These are phyloP conservation scores for Tetrax tetrax DNA, from an alignment of 2,113 vertebrate genomes.

Conservation along the genomic window DNA sequence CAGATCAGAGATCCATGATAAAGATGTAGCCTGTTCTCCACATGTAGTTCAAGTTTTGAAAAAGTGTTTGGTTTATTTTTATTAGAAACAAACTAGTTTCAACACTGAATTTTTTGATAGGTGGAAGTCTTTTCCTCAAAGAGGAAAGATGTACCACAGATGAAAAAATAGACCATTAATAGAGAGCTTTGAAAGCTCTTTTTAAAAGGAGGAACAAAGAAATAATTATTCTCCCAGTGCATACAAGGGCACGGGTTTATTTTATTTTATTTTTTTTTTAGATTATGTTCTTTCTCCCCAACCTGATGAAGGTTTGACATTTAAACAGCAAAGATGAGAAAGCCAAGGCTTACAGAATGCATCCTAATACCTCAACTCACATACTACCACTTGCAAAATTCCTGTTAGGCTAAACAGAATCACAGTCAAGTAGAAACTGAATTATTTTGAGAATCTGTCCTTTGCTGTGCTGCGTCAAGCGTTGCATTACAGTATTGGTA, in stretches of 20 bases:
- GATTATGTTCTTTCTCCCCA: background rate
- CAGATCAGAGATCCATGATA: background rate
- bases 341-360: background rate
- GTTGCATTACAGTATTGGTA: background rate
- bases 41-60: background rate
- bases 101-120: background rate
- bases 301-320: background rate
- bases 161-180: background rate
- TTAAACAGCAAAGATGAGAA: background rate
- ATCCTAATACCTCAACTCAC: background rate
- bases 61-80: background rate
- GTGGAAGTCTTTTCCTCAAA: background rate
- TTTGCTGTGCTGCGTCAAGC: background rate
- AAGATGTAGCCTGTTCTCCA: background rate
- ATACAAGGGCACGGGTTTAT: background rate
- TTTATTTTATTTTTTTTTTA: background rate
- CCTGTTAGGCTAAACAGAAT: background rate
- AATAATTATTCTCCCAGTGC: background rate
- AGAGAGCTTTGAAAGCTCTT: background rate
- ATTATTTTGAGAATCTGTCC: background rate
- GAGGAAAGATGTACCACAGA: background rate
- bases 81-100: no score
- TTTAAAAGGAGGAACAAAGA: background rate
- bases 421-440: background rate
- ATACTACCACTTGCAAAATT: background rate